Percentiles rank a stretch among this genome's conserved stretches.
These are phyloP conservation scores for Oligia strigilis DNA, from an alignment of 2,888 invertebrate genomes.

Conservation along the genomic window DNA sequence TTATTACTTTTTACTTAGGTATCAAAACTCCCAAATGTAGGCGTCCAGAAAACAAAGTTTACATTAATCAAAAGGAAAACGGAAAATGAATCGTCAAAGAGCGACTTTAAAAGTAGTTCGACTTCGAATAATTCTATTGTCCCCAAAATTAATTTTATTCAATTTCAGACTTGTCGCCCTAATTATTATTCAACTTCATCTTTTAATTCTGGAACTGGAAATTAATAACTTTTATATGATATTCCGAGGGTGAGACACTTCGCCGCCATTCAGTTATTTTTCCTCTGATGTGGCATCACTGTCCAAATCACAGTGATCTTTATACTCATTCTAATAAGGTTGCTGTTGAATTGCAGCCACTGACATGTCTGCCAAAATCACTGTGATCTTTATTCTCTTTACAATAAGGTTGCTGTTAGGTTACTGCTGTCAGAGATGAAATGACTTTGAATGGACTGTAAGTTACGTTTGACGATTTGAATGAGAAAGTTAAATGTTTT, in stretches of 20 bases:
- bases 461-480: slow-evolving; percentile 16
- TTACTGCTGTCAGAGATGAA: not conserved
- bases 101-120: slow-evolving; percentile 49
- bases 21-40: slow-evolving; percentile 2
- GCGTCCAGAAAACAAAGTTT: slow-evolving; percentile 16
- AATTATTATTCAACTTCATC: slow-evolving; percentile 41
- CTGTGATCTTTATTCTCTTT: too few species aligned
- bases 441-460: too few species aligned
- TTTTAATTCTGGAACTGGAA: slow-evolving; percentile 20
- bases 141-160: slow-evolving; percentile 50
- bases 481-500: not conserved
- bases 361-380: too few species aligned
- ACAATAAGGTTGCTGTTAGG: not conserved
- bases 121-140: slow-evolving; percentile 46
- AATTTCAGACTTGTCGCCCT: slow-evolving; percentile 40
- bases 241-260: not conserved
- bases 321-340: not conserved
- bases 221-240: slow-evolving; percentile 38
- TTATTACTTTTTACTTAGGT: not conserved
- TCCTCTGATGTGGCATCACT: not conserved
- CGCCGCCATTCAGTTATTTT: too few species aligned
- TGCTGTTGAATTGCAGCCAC: too few species aligned
- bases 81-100: slow-evolving; percentile 35
- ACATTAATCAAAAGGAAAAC: slow-evolving; percentile 26
- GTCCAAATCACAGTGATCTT: not conserved